phyloP scores from a whole-genome alignment of 2,888 invertebrate species.

The Cryptus viduatorius region DNA sequence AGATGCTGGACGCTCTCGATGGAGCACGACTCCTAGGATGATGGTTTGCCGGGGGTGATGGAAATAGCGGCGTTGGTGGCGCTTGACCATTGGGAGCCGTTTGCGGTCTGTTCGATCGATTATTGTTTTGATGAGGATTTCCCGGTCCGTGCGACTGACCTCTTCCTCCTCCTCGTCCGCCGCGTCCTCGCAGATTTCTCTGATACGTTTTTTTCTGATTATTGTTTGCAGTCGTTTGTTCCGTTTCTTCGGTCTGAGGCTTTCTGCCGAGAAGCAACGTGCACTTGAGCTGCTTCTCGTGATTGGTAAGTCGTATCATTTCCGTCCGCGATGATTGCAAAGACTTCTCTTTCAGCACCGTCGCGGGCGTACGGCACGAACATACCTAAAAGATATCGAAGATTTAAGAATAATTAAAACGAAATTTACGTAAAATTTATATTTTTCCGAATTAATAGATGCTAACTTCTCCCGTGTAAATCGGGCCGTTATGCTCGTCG shows the following conservation, averaged over 20 bases:
- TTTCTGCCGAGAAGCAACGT: conserved; percentile 49
- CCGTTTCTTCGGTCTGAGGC: neutral
- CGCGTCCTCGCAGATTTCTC: neutral
- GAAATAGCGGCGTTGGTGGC: neutral
- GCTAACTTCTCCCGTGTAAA: conserved; percentile 49
- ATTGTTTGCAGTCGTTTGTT: neutral
- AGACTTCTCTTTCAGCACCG: conserved; percentile 29
- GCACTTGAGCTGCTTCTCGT: conserved; percentile 30
- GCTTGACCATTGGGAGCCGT: neutral
- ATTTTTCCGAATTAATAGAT: neutral
- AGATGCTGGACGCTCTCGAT: neutral
- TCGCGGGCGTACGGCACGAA: conserved; percentile 43
- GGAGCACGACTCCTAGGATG: neutral
- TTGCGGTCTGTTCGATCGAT: neutral
- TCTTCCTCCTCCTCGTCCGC: neutral
- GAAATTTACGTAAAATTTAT: no score
- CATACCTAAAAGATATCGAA: conserved; percentile 53
- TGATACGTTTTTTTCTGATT: conserved; percentile 25
- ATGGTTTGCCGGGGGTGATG: neutral
- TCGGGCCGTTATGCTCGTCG: neutral
- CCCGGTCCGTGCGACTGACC: neutral
- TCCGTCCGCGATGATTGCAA: conserved; percentile 12
- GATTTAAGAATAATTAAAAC: neutral
- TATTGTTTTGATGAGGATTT: neutral
- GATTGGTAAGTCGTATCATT: conserved; percentile 16